Conservation (phyloP, 2,888 invertebrate genomes). For the Acrobasis repandana region DNA sequence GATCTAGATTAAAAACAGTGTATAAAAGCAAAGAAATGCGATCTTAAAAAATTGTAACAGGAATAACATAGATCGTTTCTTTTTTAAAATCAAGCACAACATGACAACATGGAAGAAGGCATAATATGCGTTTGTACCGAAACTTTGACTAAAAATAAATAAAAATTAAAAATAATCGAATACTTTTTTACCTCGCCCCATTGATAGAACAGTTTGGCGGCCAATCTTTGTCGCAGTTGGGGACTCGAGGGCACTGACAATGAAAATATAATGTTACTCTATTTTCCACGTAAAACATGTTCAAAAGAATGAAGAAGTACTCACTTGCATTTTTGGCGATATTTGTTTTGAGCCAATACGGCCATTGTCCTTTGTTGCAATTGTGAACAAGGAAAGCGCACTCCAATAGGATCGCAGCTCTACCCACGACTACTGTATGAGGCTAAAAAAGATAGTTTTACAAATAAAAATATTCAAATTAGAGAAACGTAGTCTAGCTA, state of each 20-base stretch:
- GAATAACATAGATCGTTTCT: too few species aligned
- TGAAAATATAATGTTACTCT: slow-evolving; percentile 81
- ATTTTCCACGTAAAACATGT: background rate
- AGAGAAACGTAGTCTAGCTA: too few species aligned
- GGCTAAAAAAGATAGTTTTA: slow-evolving; percentile 82
- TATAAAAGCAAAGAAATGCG: too few species aligned
- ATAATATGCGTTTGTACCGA: too few species aligned
- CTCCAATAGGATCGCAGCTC: slow-evolving; percentile 96
- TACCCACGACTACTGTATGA: slow-evolving; percentile 95
- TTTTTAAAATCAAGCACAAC: too few species aligned
- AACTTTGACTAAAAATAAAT: too few species aligned
- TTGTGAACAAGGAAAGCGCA: slow-evolving; percentile 98
- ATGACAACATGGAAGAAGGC: too few species aligned
- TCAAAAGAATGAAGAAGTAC: background rate
- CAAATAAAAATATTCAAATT: too few species aligned
- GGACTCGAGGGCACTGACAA: slow-evolving; percentile 69
- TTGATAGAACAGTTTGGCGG: slow-evolving; percentile 98
- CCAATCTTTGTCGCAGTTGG: slow-evolving; percentile 85
- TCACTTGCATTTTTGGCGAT: slow-evolving; percentile 60
- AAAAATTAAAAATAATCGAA: background rate
- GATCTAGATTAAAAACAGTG: background rate
- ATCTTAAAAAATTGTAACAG: too few species aligned
- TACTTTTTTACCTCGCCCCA: slow-evolving; percentile 92
- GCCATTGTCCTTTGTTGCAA: slow-evolving; percentile 99
- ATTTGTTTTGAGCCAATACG: slow-evolving; percentile 97